phyloP scores from a whole-genome alignment of 2,797 vertebrate genomes.

The Anguilla megastoma region DNA sequence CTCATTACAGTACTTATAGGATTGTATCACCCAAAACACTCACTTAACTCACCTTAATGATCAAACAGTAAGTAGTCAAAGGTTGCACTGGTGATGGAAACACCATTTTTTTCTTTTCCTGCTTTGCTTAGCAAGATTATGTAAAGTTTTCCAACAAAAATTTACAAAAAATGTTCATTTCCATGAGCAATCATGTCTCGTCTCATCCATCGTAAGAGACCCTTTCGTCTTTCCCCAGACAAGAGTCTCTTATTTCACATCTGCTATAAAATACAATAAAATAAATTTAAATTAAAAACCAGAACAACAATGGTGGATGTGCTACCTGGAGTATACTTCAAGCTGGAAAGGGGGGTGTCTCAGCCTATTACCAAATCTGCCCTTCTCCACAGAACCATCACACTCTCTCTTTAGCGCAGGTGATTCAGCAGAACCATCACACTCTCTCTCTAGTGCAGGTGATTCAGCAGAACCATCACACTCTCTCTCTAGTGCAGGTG shows the following conservation, averaged over 20 bases:
- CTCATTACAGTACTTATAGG: not conserved
- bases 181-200: not conserved
- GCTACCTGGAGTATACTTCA: constrained; percentile 4
- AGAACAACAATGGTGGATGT: constrained; percentile 20
- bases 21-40: not conserved
- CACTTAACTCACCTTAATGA: not conserved
- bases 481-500: too few relatives aligned
- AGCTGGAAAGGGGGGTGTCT: not conserved
- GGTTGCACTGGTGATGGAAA: not conserved
- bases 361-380: not conserved
- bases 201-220: not conserved
- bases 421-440: not conserved
- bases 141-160: not conserved
- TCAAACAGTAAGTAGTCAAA: not conserved
- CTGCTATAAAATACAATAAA: not conserved
- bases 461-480: too few relatives aligned
- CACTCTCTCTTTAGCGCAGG: not conserved
- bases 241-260: not conserved
- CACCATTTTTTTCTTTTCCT: not conserved
- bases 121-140: not conserved
- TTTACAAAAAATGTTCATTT: not conserved
- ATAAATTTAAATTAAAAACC: not conserved
- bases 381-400: not conserved
- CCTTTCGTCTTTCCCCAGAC: not conserved
- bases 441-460: too few relatives aligned